Evolutionary conservation across 2,888 invertebrate genomes (phyloP).

Genomic region (Cremastinae sp.): DNA sequence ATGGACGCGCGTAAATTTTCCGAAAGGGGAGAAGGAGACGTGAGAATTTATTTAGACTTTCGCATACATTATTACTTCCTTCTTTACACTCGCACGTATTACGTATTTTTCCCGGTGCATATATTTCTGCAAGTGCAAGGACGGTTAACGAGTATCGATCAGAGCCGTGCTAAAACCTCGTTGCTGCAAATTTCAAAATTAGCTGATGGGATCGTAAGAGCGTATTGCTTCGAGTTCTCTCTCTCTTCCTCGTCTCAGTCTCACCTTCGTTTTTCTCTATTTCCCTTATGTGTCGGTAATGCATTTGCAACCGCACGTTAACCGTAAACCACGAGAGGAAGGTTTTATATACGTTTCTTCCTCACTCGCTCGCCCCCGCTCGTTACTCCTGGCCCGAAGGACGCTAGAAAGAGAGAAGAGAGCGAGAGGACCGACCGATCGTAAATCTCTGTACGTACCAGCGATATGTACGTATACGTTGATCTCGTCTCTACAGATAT

Average conservation of each 20-base stretch:
- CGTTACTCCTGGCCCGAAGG: slow-evolving; percentile 8
- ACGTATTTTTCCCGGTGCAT: too few relatives aligned
- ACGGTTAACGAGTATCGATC: slow-evolving; percentile 43
- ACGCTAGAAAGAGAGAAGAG: slow-evolving; percentile 34
- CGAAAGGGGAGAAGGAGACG: too few relatives aligned
- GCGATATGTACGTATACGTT: slow-evolving; percentile 15
- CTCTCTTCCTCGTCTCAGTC: background rate
- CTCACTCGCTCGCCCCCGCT: slow-evolving; percentile 16
- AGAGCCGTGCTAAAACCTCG: slow-evolving; percentile 19
- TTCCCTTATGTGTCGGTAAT: background rate
- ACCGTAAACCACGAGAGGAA: slow-evolving; percentile 44
- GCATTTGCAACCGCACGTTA: slow-evolving; percentile 25
- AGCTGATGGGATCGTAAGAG: slow-evolving; percentile 47
- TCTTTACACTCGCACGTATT: too few relatives aligned
- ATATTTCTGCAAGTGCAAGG: too few relatives aligned
- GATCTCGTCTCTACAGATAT: slow-evolving; percentile 1
- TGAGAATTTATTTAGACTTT: slow-evolving; percentile 48
- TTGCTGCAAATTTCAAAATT: slow-evolving; percentile 50
- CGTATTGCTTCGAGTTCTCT: background rate
- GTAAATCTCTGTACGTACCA: slow-evolving; percentile 52
- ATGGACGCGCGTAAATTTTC: background rate
- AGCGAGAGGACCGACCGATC: slow-evolving; percentile 39
- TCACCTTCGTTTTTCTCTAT: background rate
- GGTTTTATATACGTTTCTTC: slow-evolving; percentile 39
- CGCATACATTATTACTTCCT: background rate